Conservation (phyloP, 2,797 vertebrate species). For the Syngnathus rostellatus region DNA sequence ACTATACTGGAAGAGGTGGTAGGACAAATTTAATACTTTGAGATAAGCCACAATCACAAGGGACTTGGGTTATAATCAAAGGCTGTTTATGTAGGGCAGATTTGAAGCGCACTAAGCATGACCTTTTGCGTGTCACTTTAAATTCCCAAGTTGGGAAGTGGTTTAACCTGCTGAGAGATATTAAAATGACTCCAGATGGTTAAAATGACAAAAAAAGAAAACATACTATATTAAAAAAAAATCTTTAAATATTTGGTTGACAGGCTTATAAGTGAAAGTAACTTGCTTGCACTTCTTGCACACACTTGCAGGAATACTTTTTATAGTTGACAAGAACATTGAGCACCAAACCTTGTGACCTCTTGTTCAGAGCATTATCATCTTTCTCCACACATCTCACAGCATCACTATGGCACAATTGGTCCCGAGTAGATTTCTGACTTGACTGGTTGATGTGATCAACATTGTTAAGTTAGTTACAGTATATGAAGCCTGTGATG, state of each 20-base stretch:
- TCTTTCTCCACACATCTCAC: background rate
- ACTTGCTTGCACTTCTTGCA: constrained; percentile 48
- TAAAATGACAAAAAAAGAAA: constrained; percentile 6
- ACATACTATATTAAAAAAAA: constrained; percentile 13
- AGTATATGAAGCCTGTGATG: constrained; percentile 19
- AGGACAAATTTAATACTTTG: constrained; percentile 63
- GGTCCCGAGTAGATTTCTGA: constrained; percentile 46
- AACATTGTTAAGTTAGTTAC: constrained; percentile 55
- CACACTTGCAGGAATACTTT: constrained; percentile 32
- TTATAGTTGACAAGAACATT: constrained; percentile 32
- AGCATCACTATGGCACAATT: background rate
- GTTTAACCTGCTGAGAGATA: constrained; percentile 61
- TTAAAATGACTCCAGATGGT: constrained; percentile 61
- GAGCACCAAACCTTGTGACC: constrained; percentile 33
- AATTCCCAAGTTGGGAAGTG: constrained; percentile 49
- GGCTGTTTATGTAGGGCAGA: constrained; percentile 68
- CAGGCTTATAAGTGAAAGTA: constrained; percentile 50
- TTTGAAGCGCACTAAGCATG: constrained; percentile 62
- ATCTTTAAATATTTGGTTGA: constrained; percentile 54
- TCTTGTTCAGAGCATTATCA: background rate
- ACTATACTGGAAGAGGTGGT: constrained; percentile 52
- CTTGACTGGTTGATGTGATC: constrained; percentile 48
- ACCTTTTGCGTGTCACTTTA: constrained; percentile 67
- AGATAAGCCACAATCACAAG: constrained; percentile 70
- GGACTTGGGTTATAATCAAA: constrained; percentile 67